Evolutionary conservation across 2,797 vertebrate genomes (phyloP).

Genomic region (Sparidentex hasta): DNA sequence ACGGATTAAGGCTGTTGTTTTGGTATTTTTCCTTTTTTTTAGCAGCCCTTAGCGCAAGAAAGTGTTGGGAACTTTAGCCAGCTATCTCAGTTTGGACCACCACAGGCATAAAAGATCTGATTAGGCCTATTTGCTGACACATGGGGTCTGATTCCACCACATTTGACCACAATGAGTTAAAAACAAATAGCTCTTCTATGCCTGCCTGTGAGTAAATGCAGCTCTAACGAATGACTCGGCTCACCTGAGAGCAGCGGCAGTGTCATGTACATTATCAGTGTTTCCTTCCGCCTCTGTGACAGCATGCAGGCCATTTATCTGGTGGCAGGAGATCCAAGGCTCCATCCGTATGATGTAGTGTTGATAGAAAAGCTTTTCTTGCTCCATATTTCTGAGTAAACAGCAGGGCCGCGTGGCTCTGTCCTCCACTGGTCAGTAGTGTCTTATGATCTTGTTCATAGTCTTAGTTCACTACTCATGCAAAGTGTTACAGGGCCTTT

Average conservation of each 20-base stretch:
- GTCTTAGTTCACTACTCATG: constrained; percentile 65
- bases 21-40: not conserved
- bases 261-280: constrained; percentile 31
- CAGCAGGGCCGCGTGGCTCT: constrained; percentile 38
- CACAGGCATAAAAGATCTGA: constrained; percentile 12
- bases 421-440: constrained; percentile 48
- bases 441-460: constrained; percentile 46
- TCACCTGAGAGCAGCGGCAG: constrained; percentile 16
- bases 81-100: constrained; percentile 1
- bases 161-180: constrained; percentile 25
- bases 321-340: constrained; percentile 41
- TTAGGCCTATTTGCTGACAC: constrained; percentile 29
- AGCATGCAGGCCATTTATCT: constrained; percentile 26
- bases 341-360: constrained; percentile 1
- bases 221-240: constrained; percentile 43
- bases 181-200: constrained; percentile 25
- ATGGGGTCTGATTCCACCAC: constrained; percentile 1
- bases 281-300: constrained; percentile 51
- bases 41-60: constrained; percentile 17
- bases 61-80: not conserved
- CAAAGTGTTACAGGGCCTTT: constrained; percentile 72
- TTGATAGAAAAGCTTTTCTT: constrained; percentile 29
- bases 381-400: constrained; percentile 34
- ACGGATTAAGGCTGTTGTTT: constrained; percentile 27
- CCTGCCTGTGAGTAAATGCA: constrained; percentile 37